These are phyloP conservation scores for Dicranocentrus wangi DNA, from an alignment of 2,888 invertebrate species.

Conservation along the genomic window DNA sequence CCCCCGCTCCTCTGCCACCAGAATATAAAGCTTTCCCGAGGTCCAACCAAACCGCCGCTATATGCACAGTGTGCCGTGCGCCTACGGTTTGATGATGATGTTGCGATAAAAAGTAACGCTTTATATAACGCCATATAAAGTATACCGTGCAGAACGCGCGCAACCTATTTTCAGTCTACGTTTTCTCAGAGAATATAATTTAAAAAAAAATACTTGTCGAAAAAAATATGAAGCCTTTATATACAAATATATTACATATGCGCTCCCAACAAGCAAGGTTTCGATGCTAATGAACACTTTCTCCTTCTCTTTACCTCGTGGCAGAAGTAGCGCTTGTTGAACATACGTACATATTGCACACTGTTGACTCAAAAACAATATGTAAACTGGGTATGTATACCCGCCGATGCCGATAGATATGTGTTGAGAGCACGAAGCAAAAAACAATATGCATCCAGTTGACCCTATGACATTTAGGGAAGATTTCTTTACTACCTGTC, in stretches of 20 bases:
- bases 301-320: neutral
- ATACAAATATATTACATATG: no score
- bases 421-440: conserved; percentile 4
- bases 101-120: conserved; percentile 20
- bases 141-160: no score
- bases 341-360: conserved; percentile 42
- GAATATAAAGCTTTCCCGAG: conserved; percentile 13
- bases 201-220: no score
- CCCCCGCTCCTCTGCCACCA: conserved; percentile 5
- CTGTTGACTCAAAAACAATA: conserved; percentile 42
- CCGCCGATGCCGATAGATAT: neutral
- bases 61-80: conserved; percentile 1
- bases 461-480: conserved; percentile 64
- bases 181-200: no score
- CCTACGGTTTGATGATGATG: conserved; percentile 6
- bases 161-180: no score
- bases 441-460: conserved; percentile 36
- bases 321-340: conserved; percentile 58
- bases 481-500: conserved; percentile 42
- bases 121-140: no score
- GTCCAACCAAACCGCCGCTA: neutral
- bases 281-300: conserved; percentile 63
- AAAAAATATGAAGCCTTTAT: no score
- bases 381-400: conserved; percentile 3
- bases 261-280: neutral